Conservation (phyloP, 2,797 vertebrate genomes). For the Pseudochirops corinnae region DNA sequence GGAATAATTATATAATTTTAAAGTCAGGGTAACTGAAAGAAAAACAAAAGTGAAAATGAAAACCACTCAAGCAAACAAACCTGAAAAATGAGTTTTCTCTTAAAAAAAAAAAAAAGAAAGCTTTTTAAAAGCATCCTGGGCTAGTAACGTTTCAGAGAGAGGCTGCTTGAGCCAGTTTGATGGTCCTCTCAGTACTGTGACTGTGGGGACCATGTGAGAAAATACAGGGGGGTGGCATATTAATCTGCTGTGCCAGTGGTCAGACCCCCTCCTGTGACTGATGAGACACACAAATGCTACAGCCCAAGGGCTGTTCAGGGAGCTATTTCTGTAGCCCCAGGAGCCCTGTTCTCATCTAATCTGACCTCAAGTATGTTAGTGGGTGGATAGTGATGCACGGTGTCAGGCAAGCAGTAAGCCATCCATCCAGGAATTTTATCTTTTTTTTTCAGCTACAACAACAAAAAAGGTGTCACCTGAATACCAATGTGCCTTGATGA, state of each 20-base stretch:
- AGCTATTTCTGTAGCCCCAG: constrained; percentile 58
- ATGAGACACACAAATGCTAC: constrained; percentile 63
- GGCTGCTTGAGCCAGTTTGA: background rate
- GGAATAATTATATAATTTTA: background rate
- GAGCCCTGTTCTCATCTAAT: constrained; percentile 58
- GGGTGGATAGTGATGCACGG: constrained; percentile 13
- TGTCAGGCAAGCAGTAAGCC: constrained; percentile 59
- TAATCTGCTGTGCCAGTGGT: constrained; percentile 23
- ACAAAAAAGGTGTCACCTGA: constrained; percentile 44
- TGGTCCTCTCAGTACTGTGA: background rate
- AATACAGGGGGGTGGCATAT: constrained; percentile 22
- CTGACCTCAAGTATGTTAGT: constrained; percentile 20
- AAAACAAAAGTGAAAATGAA: constrained; percentile 12
- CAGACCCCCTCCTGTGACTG: constrained; percentile 53
- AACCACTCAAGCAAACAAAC: background rate
- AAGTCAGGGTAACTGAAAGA: background rate
- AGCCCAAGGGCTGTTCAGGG: constrained; percentile 56
- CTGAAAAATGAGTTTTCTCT: constrained; percentile 16
- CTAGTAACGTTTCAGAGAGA: background rate
- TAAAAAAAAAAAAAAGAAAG: background rate
- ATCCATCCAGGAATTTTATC: constrained; percentile 53
- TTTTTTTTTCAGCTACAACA: background rate
- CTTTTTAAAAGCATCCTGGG: constrained; percentile 17
- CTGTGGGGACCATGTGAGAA: background rate
- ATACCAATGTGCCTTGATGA: background rate